Evolutionary conservation across 2,888 invertebrate genomes (phyloP).

Genomic region (Agrypnus murinus): DNA sequence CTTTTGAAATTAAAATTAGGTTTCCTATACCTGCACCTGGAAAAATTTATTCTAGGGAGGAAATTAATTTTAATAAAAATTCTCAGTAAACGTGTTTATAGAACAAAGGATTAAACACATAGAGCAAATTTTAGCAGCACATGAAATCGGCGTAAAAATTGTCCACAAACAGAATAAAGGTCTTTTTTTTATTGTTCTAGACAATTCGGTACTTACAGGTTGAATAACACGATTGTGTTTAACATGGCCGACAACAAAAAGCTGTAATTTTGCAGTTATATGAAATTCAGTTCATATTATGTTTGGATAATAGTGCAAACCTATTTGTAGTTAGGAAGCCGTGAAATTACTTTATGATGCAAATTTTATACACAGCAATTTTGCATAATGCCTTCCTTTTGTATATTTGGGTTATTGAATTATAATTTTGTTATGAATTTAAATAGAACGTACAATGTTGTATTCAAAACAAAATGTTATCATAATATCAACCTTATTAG

Average conservation of each 20-base stretch:
- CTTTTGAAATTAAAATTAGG: too few relatives aligned
- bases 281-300: constrained; percentile 23
- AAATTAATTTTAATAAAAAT: too few relatives aligned
- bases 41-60: too few relatives aligned
- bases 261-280: constrained; percentile 16
- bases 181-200: constrained; percentile 13
- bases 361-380: constrained; percentile 21
- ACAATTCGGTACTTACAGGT: constrained; percentile 3
- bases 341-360: constrained; percentile 26
- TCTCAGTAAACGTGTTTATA: too few relatives aligned
- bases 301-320: constrained; percentile 21
- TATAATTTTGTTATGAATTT: constrained; percentile 25
- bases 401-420: constrained; percentile 20
- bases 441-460: not conserved
- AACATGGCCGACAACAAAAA: constrained; percentile 19
- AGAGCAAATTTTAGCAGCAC: not conserved
- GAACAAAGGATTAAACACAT: too few relatives aligned
- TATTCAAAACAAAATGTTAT: too few relatives aligned
- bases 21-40: too few relatives aligned
- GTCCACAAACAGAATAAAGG: constrained; percentile 1
- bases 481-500: too few relatives aligned
- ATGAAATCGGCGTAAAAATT: constrained; percentile 16
- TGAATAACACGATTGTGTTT: constrained; percentile 26
- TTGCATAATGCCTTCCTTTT: constrained; percentile 20
- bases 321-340: constrained; percentile 13